These are phyloP conservation scores for Temnothorax unifasciatus DNA, from an alignment of 2,888 invertebrate species.

Conservation along the genomic window DNA sequence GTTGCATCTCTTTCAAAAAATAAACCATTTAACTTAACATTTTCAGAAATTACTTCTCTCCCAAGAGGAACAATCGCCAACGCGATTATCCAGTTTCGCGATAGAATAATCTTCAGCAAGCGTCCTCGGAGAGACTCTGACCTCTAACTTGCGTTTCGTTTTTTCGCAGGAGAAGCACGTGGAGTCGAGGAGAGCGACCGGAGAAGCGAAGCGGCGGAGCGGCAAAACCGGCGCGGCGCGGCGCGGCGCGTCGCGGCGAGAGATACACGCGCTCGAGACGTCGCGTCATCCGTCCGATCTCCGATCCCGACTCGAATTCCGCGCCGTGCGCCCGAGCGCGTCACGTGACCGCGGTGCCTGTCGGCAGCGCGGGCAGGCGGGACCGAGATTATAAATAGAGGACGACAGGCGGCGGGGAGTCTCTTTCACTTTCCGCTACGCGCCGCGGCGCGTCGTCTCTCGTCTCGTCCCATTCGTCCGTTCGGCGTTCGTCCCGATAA, in stretches of 20 bases:
- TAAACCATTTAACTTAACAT: not conserved
- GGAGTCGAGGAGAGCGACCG: not conserved
- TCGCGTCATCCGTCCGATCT: too few species aligned
- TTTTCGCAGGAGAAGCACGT: conserved; percentile 58
- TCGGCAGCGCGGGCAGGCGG: conserved; percentile 77
- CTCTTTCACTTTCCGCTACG: conserved; percentile 90
- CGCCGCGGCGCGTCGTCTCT: conserved; percentile 66
- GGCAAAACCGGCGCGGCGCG: not conserved
- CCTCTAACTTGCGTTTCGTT: not conserved
- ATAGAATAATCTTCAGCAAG: not conserved
- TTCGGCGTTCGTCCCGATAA: too few species aligned
- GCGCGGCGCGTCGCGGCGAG: not conserved
- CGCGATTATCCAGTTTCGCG: not conserved
- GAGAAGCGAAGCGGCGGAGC: not conserved
- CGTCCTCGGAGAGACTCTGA: too few species aligned
- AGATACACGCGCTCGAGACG: too few species aligned
- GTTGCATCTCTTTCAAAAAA: not conserved
- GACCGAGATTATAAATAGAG: conserved; percentile 90
- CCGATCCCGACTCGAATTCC: conserved; percentile 60
- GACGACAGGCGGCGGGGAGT: conserved; percentile 87
- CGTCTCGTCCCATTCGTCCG: conserved; percentile 2
- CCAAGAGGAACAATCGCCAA: not conserved
- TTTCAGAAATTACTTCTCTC: not conserved
- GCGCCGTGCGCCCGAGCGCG: conserved; percentile 61
- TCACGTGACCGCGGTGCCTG: conserved; percentile 77